Evolutionary conservation across 1,140 invertebrate genomes (phyloP).

Genomic region (Solenopsis fugax): DNA sequence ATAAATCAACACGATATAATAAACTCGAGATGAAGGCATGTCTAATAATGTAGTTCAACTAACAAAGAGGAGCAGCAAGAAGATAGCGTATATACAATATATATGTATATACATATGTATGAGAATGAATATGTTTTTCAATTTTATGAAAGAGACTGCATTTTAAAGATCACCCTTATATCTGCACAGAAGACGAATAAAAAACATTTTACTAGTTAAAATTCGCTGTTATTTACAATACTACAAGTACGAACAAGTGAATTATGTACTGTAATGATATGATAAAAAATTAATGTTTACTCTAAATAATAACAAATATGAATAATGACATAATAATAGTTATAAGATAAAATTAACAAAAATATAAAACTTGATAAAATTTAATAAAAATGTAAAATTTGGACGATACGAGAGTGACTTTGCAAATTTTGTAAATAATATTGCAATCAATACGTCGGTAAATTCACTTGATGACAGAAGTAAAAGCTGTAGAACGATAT

Average conservation of each 20-base stretch:
- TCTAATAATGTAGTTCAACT: conserved; percentile 36
- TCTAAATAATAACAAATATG: too few species aligned
- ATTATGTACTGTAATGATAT: background rate
- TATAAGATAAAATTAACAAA: background rate
- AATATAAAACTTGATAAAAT: background rate
- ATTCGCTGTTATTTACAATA: background rate
- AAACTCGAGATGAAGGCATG: conserved; percentile 38
- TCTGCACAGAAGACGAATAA: background rate
- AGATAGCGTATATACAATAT: background rate
- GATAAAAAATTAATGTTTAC: too few species aligned
- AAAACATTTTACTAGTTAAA: background rate
- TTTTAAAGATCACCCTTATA: background rate
- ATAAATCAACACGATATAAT: conserved; percentile 60
- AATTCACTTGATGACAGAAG: conserved; percentile 46
- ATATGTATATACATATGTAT: too few species aligned
- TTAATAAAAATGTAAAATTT: conserved; percentile 22
- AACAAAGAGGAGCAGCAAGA: background rate
- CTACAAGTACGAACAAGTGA: background rate
- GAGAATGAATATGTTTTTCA: conserved; percentile 28
- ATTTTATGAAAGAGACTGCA: background rate
- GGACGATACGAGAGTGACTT: background rate
- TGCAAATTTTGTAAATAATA: background rate
- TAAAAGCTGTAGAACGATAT: conserved; percentile 33
- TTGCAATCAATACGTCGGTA: background rate
- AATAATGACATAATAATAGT: too few species aligned